phyloP scores from a whole-genome alignment of 23 tunicate species.

The Diplosoma virens region DNA sequence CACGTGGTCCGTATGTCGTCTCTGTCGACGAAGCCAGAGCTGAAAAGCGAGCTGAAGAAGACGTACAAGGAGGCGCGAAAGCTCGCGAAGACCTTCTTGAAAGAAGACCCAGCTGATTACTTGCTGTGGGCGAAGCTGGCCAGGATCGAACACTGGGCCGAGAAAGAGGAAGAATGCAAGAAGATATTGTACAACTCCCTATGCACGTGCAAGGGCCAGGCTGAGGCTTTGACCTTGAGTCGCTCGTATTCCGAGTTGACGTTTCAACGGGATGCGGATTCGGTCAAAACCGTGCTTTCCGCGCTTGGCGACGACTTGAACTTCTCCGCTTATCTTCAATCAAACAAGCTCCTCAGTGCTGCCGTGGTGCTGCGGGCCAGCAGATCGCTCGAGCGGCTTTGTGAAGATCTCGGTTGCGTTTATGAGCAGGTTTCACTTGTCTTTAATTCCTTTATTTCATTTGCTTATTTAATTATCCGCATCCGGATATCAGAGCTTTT shows the following conservation, averaged over 20 bases:
- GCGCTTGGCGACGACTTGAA: conserved; percentile 56
- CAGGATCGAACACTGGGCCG: conserved; percentile 42
- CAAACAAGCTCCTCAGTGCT: conserved; percentile 21
- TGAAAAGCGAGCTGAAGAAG: conserved; percentile 25
- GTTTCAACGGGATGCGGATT: background rate
- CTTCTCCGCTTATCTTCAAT: conserved; percentile 36
- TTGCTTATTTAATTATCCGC: too few species aligned
- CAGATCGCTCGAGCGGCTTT: conserved; percentile 28
- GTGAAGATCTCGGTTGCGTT: conserved; percentile 57
- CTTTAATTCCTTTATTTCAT: too few species aligned
- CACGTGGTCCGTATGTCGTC: background rate
- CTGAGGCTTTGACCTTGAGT: conserved; percentile 31
- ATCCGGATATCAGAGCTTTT: too few species aligned
- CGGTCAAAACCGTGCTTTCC: conserved; percentile 9
- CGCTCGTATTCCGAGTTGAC: conserved; percentile 13
- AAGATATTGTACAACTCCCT: conserved; percentile 46
- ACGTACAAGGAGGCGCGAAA: conserved; percentile 73
- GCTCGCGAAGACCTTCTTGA: conserved; percentile 39
- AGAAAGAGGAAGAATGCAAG: conserved; percentile 45
- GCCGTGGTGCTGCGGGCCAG: conserved; percentile 30
- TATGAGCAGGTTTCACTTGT: conserved; percentile 42
- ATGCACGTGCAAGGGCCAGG: conserved; percentile 43
- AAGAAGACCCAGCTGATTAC: conserved; percentile 46
- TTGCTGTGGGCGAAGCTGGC: conserved; percentile 69
- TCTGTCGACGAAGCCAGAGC: background rate